Base-by-base conservation (phyloP, 2,797 vertebrate genomes). In the Etheostoma perlongum region DNA sequence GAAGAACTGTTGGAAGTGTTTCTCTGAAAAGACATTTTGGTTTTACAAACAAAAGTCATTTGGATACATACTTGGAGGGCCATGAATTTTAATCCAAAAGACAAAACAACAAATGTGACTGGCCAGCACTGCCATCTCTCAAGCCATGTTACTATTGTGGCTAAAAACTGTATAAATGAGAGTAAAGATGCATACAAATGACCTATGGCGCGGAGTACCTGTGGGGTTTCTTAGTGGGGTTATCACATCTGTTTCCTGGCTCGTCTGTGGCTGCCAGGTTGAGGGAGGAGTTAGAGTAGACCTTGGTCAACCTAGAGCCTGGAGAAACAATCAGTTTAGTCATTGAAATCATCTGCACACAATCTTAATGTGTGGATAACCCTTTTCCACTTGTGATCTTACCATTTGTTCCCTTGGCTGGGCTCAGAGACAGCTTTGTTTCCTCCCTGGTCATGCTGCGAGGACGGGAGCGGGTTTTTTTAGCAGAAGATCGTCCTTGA, bases 251-350 rank as follows among this genome's bases (percentile, higher is more conserved):
- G 61, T 83, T 92, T 72, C 92, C 81, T 10, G 88, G 74, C 53
- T 96, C 95, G 0, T 92, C 94, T 49, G 92, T 93, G 0, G 94
- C 95, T 5, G 95, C 95, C 73, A 97, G 89, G 49, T 96, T 96
- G 77, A 97, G 93, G 5, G 96, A 96, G 33, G 96, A 96, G 84
- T 96, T 96, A 11, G 96, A 97, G 82, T 96, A 95, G 44, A 96
- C 93, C 84, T 96, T 97, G 73, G 91, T 96, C 75, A 97, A 85
- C 70, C 95, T 95, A 11, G 91, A 68, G 15, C 58, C 94, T 94
- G 64, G 2, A 79, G 53, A 78, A 40, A 69, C 40, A 52, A 33
- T 74, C 14, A 25, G 58, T 6, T 5, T 68, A 48, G 48, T 25
- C 2, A 42, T 23, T n/a, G 1, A 55, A 69, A 49, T 51, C 33